Percentiles rank a stretch among this genome's conserved stretches.
Evolutionary conservation across 2,888 invertebrate species (phyloP).

Genomic region (Toxonevra muliebris): DNA sequence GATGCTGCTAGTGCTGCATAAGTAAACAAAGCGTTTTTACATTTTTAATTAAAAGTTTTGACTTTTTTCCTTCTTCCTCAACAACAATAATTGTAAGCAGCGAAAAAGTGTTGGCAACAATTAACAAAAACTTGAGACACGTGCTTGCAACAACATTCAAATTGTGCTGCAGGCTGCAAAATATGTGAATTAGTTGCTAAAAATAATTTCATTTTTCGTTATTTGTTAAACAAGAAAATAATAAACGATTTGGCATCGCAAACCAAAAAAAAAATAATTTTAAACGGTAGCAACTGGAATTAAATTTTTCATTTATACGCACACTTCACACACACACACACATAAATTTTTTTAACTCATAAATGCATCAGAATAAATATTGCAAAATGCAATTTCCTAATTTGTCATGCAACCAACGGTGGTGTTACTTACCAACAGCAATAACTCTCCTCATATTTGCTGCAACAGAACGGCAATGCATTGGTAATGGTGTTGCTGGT

Average conservation of each 20-base stretch:
- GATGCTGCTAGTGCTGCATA: background rate
- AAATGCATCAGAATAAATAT: conserved; percentile 29
- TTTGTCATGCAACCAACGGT: conserved; percentile 27
- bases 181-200: background rate
- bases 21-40: conserved; percentile 21
- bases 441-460: too few species aligned
- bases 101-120: conserved; percentile 4
- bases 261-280: background rate
- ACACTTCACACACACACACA: background rate
- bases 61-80: conserved; percentile 20
- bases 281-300: conserved; percentile 19
- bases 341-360: conserved; percentile 24
- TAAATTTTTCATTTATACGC: background rate
- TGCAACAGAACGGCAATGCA: too few species aligned
- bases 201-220: conserved; percentile 17
- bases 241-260: background rate
- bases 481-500: too few species aligned
- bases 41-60: conserved; percentile 31
- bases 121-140: conserved; percentile 12
- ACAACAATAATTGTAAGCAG: conserved; percentile 16
- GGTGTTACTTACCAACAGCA: conserved; percentile 1
- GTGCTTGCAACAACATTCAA: conserved; percentile 19
- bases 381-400: conserved; percentile 32
- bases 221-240: too few species aligned
- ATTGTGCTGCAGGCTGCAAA: background rate